Evolutionary conservation across 2,797 vertebrate species (phyloP), one percentile per base, ranked within the genome.

Genomic region (Megaceryle alcyon): DNA sequence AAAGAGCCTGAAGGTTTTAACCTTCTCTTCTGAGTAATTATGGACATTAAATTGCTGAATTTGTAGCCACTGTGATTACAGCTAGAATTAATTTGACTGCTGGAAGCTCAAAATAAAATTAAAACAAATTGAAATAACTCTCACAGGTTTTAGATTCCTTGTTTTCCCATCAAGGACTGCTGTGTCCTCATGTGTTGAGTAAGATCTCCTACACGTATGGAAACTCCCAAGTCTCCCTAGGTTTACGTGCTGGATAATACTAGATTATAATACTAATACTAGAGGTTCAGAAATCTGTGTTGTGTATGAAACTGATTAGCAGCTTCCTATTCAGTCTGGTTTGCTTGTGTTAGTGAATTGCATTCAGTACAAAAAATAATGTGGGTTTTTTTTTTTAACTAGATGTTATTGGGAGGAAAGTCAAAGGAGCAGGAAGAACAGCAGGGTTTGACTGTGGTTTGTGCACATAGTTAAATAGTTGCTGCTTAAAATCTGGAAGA

Each of bases 401-500:
- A 19, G 64, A 18, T 59, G 22, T 59, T 76, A 17, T 0, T 78
- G 72, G 61, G 56, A 92, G n/a, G 35, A 68, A 63, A 31, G 57
- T 31, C 2, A 3, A 82, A 53, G 37, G 60, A 88, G 78, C 54
- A 51, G 49, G 73, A 91, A 37, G 61, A 90, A 3, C 18, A 49
- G 44, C 37, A 18, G 60, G 51, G n/a, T 70, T 88, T 85, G 79
- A 14, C 51, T 84, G 49, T 70, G 70, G 57, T 83, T 92, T 91
- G 78, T 78, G 15, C 61, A 51, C 48, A 23, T 41, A 37, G 77
- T 93, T 73, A 76, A 76, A 64, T 78, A 76, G 41, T 51, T 76
- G 83, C 54, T 94, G 84, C 87, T 96, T 89, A 69, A 92, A 94
- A 59, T 92, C 59, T 68, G 60, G 49, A 48, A 46, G 64, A 17